These are phyloP conservation scores for Opisthocomus hoazin DNA, from an alignment of 2,113 vertebrate genomes.

Conservation along the genomic window DNA sequence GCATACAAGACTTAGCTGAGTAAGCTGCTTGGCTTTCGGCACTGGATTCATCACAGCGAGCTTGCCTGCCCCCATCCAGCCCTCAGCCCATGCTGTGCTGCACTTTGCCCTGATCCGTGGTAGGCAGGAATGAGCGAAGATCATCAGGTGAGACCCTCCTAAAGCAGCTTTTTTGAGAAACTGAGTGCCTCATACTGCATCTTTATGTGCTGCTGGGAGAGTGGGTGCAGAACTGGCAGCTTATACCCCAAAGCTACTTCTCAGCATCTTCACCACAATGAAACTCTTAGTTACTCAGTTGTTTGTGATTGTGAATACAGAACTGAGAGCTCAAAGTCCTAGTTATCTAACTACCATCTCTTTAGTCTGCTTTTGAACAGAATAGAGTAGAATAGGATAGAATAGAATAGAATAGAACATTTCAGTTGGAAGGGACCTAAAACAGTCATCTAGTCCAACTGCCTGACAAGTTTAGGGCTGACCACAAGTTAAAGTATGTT, in stretches of 20 bases:
- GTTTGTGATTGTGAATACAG: neutral
- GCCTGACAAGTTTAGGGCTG: neutral
- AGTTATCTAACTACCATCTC: neutral
- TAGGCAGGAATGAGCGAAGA: neutral
- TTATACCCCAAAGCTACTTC: neutral
- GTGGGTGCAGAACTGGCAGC: neutral
- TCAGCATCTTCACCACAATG: neutral
- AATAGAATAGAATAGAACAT: neutral
- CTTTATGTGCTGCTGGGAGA: neutral
- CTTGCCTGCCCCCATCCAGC: neutral
- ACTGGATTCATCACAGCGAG: neutral
- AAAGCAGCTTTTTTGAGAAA: neutral
- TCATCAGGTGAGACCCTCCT: neutral
- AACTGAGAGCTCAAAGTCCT: neutral
- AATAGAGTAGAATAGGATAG: neutral
- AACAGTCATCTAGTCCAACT: neutral
- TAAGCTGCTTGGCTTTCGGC: neutral
- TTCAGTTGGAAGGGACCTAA: neutral
- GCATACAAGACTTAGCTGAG: neutral
- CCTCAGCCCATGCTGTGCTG: neutral
- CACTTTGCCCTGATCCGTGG: accelerated
- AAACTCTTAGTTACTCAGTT: neutral
- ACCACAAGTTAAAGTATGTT: neutral
- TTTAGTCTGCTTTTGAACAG: neutral
- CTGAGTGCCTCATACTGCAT: neutral